Percentiles rank a stretch among this genome's conserved stretches.
Evolutionary conservation across 2,113 vertebrate genomes (phyloP).

Genomic region (Macrotis lagotis): DNA sequence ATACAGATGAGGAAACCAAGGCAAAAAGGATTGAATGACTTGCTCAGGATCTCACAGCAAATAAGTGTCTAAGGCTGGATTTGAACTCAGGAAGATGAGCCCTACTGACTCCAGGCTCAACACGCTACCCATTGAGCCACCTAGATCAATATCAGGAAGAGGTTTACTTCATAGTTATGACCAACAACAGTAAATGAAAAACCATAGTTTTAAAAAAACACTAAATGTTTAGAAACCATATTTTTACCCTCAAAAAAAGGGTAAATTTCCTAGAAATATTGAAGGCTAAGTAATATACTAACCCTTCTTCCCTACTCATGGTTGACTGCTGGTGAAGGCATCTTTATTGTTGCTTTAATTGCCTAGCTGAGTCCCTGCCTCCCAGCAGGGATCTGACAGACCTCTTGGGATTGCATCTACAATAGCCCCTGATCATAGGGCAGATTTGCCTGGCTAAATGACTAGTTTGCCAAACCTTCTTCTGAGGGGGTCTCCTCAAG

Average conservation of each 20-base stretch:
- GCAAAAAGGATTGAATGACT: neutral
- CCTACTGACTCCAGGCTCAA: neutral
- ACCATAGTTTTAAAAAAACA: neutral
- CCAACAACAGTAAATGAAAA: neutral
- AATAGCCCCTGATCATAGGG: neutral
- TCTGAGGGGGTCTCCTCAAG: neutral
- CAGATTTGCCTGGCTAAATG: neutral
- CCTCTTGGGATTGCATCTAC: neutral
- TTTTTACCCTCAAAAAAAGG: neutral
- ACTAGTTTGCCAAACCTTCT: neutral
- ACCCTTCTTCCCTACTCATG: neutral
- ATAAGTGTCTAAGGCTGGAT: neutral
- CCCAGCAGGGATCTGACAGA: neutral
- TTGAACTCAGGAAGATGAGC: neutral
- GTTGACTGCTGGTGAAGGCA: neutral
- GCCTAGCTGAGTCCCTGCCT: neutral
- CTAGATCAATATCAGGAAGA: neutral
- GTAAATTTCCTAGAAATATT: neutral
- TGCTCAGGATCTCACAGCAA: neutral
- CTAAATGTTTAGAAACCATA: neutral
- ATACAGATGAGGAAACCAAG: neutral
- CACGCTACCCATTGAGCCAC: neutral
- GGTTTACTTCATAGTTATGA: neutral
- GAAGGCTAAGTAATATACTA: neutral
- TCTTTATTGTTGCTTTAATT: neutral